Base-by-base conservation (phyloP, 2,888 invertebrate species). In the Cremastobaeus sp. region DNA sequence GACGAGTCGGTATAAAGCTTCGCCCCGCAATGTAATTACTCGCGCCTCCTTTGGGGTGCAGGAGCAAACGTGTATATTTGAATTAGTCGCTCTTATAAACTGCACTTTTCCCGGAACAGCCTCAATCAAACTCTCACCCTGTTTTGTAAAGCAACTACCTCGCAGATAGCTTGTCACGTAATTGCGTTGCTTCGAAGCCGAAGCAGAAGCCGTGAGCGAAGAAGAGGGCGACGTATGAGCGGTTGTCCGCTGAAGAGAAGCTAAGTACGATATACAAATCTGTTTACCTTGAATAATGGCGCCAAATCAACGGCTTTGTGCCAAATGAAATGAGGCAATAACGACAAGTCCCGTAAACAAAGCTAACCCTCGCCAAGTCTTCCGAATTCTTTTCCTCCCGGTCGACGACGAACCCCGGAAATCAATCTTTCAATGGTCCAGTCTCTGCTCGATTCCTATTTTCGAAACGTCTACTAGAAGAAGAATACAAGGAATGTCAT, bases 231-330 rank as follows among this genome's bases (percentile, higher is more conserved):
- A 75, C 50, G 64, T 62, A 57, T 75, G 69, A 57, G 74, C 70
- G 76, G 77, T 78, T 75, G 57, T 48, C 71, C 76, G 60, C 57
- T 80, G 79, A 81, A 83, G 76, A 74, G 80, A 70, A 79, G 66
- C 77, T 79, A 79, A 81, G 78, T 79, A 77, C 70, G 70, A 68
- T 50, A 71, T 68, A 28, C 60, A 83, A 85, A 86, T 85, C 82
- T 82, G 85, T 84, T 86, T 85, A 85, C 65, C 70, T 65, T 62
- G 80, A 79, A 86, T 86, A 86, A 86, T 85, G 81, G 84, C 80
- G 80, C 82, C 81, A 84, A 86, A 86, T 84, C 85, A 86, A 83
- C 82, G 80, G 68, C 73, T 81, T 77, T 80, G 74, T 75, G 60
- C 59, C 62, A 78, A 81, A 68, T 78, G 82, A 84, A 84, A 77